Base-by-base conservation (phyloP, 2,797 vertebrate species). In the Spheniscus humboldti region DNA sequence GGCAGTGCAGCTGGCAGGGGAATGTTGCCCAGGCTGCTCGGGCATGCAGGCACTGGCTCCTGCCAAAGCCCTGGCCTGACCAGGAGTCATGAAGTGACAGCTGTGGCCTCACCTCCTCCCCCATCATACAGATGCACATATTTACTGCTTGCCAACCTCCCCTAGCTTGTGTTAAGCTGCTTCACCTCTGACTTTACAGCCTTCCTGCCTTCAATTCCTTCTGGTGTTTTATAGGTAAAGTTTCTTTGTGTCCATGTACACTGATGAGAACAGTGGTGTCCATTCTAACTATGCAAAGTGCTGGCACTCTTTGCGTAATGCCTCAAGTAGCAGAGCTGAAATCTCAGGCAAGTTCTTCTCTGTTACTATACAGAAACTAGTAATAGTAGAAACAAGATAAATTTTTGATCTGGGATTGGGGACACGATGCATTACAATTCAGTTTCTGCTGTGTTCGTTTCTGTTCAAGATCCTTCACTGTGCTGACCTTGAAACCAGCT, bases 71-170 rank as follows among this genome's bases (percentile, higher is more conserved):
- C 22, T 43, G 59, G 48, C 30, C n/a, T 47, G 69, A 57, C 30
- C 18, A 6, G 28, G 31, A 13, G 23, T 9, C 6, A 1, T 3
- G 33, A 45, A 31, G 6, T 7, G 5, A 24, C 39, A 52, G 28
- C 66, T 13, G 6, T 2, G 11, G 3, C 11, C 17, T 33, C 16
- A 2, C 8, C 35, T 63, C 27, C 56, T 69, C 13, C 48, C 18
- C 10, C 3, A 5, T 52, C 30, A 3, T 0, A 25, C 3, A 7
- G 13, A 14, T 2, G 39, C 18, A 22, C 2, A 0, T 4, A 1
- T 55, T 13, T 11, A 8, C 35, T 60, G 19, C 56, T 66, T 23
- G 13, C 25, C n/a, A 48, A 1, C 41, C n/a, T 66, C 25, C 27
- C 18, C 35, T 28, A 55, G 24, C 33, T 52, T 13, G 1, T 6